Evolutionary conservation across 2,888 invertebrate species (phyloP).

Genomic region (Calameuta pallipes): DNA sequence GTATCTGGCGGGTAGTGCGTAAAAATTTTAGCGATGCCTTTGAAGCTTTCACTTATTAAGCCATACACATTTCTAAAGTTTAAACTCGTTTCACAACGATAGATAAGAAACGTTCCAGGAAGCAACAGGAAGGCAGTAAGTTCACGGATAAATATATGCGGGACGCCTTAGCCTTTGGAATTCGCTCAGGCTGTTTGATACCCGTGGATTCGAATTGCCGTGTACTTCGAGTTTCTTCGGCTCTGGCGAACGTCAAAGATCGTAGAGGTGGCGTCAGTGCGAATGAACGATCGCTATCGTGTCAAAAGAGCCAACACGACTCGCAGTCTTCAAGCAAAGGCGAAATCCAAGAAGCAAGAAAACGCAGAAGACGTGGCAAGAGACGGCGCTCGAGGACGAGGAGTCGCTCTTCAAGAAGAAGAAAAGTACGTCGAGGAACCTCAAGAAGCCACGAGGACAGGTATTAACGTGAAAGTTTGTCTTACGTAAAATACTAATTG

Average conservation of each 20-base stretch:
- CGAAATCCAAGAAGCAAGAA: neutral
- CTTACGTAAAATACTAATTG: neutral
- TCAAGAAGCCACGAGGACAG: neutral
- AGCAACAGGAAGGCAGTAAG: neutral
- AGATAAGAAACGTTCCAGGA: neutral
- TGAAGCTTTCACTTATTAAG: neutral
- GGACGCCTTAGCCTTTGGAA: conserved; percentile 47
- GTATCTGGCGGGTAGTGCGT: neutral
- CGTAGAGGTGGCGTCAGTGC: conserved; percentile 18
- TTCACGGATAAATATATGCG: conserved; percentile 45
- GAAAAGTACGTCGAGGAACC: neutral
- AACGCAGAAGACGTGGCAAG: neutral
- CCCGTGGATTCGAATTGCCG: conserved; percentile 43
- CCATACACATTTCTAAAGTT: neutral
- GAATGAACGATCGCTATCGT: neutral
- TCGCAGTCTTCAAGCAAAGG: neutral
- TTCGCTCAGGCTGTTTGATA: conserved; percentile 52
- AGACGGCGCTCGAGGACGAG: neutral
- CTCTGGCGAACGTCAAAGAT: conserved; percentile 21
- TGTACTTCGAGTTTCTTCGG: conserved; percentile 42
- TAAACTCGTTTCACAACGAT: neutral
- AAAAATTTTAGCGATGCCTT: neutral
- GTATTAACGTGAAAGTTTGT: neutral
- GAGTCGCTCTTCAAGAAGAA: conserved; percentile 9
- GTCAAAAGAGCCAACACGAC: neutral